Base-by-base conservation (phyloP, 1,140 invertebrate genomes). In the Nautilus pompilius region DNA sequence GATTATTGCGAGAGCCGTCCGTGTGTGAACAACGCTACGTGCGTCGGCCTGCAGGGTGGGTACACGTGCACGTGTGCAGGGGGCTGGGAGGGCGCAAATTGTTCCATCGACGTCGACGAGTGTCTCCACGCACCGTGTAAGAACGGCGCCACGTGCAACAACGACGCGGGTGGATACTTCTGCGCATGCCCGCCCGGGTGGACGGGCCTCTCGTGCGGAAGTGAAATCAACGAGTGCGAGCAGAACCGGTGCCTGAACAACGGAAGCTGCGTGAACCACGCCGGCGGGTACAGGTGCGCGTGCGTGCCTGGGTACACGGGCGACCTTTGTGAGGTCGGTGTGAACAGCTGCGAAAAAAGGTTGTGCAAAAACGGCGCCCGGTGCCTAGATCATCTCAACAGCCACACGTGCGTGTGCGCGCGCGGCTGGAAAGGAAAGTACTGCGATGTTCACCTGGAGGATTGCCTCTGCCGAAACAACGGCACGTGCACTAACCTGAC, bases 271-370 rank as follows among this genome's bases (percentile, higher is more conserved):
- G 3, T 22, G 2, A 53, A 70, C 59, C 20, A 17, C 5, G 32
- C 62, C 10, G 53, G 91, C 62, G 96, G 95, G 83, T 98, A 95
- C 83, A 92, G 92, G 78, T 98, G 95, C 80, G 89, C 91, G 62
- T 98, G 95, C 82, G 93, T 93, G 15, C 89, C 92, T 6, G 94
- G 95, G 48, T 96, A 95, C 84, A 95, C 92, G 65, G 91, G 91
- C 89, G 80, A 86, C 26, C 32, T 36, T 26, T 69, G 68, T 55
- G 49, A 67, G 13, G 46, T 15, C 32, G 29, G 62, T 59, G 55
- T 53, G 24, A 53, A 53, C 5, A 28, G 30, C 15, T 53, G 49
- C 2, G 49, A n/a, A n/a, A n/a, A n/a, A n/a, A n/a, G n/a, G n/a
- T n/a, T n/a, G n/a, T n/a, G n/a, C n/a, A n/a, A n/a, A n/a, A n/a